Evolutionary conservation across 2,113 vertebrate species (phyloP), one percentile per base, ranked within the genome.

Genomic region (Morone saxatilis): DNA sequence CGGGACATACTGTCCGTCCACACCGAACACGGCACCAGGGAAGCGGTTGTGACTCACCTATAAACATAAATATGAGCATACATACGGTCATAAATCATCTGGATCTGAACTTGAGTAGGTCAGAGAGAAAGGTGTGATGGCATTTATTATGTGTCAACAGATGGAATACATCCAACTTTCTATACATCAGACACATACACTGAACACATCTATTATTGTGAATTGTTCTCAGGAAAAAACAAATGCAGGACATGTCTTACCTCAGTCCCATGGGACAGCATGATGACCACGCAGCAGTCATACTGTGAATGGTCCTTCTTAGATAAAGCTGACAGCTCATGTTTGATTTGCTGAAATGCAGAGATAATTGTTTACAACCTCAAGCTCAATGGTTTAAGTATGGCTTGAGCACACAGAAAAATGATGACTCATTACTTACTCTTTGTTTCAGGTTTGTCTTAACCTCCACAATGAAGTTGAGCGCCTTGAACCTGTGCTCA

Each of bases 181-280:
- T 47, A 31, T 31, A 31, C 31, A 31, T 31, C 31, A 31, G 31
- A 31, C 31, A 31, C 31, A 31, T 31, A 31, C 31, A 31, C 31
- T 31, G 31, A 31, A 31, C 3, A 31, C 31, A 31, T 31, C 31
- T 31, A 31, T 31, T 31, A 31, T 31, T 31, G 31, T 31, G 31
- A 31, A 31, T 31, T 31, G 31, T 31, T 31, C 31, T 31, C 31
- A 31, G 31, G 31, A 31, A 31, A 60, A 77, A 51, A 63, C 9
- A 12, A 61, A 61, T 0, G 19, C n/a, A 16, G 31, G n/a, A 50
- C 10, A 13, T 4, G 19, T 45, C 92, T 81, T 91, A 99, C 98
- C 97, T 98, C 96, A 36, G 96, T 96, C 22, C 98, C 98, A 0
- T 99, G 98, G 40, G 98, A 99, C 5, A 99, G 96, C 68, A 99